Evolutionary conservation across 2,888 invertebrate genomes (phyloP).

Genomic region (Incurvaria masculella): DNA sequence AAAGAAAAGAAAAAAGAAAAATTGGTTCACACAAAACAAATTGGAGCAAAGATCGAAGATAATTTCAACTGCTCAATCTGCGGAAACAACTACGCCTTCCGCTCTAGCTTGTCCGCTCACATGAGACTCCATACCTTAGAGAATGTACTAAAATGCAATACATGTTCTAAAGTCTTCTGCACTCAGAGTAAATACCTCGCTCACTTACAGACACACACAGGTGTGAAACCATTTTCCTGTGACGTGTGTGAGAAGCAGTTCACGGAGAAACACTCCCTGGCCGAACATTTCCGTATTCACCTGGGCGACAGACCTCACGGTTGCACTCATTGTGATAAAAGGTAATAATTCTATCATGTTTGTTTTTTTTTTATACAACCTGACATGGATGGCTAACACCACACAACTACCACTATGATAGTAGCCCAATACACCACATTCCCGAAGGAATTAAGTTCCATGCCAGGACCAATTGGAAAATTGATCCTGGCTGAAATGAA

Average conservation of each 20-base stretch:
- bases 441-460: too few species aligned
- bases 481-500: neutral
- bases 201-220: constrained; percentile 14
- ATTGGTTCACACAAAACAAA: neutral
- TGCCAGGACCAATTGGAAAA: neutral
- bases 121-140: constrained; percentile 14
- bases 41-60: constrained; percentile 1
- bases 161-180: constrained; percentile 13
- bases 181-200: constrained; percentile 14
- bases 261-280: constrained; percentile 13
- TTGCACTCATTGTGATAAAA: constrained; percentile 15
- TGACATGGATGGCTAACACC: too few species aligned
- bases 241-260: constrained; percentile 13
- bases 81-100: constrained; percentile 12
- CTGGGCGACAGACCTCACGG: constrained; percentile 12
- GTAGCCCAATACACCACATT: too few species aligned
- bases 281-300: constrained; percentile 12
- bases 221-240: constrained; percentile 10
- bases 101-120: constrained; percentile 13
- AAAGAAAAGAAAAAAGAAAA: neutral
- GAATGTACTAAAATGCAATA: constrained; percentile 9
- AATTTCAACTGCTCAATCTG: constrained; percentile 9
- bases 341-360: constrained; percentile 10
- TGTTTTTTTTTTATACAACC: too few species aligned
- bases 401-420: too few species aligned